Conservation (phyloP, 2,797 vertebrate species). For the Melopsittacus undulatus region DNA sequence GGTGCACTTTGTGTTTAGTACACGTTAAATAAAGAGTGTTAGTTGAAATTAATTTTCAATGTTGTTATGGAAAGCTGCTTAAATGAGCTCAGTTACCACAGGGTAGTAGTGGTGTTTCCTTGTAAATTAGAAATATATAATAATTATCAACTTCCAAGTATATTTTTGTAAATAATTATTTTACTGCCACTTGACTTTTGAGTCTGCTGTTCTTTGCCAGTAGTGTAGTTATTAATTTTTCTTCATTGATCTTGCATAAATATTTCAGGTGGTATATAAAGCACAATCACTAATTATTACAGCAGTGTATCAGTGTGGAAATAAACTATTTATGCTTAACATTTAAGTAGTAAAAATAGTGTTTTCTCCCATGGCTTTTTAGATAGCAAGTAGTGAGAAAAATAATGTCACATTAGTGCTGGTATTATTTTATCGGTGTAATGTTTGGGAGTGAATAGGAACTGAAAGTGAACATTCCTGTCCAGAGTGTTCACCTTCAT, state of each 20-base stretch:
- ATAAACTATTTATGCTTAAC: neutral
- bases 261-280: neutral
- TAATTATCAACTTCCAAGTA: neutral
- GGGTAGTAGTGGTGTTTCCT: neutral
- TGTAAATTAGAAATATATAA: neutral
- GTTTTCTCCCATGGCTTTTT: neutral
- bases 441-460: neutral
- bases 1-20: neutral
- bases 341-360: neutral
- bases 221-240: conserved; percentile 3
- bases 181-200: neutral
- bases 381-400: neutral
- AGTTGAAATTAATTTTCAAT: conserved; percentile 9
- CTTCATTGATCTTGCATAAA: neutral
- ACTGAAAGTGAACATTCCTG: neutral
- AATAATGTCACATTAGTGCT: neutral
- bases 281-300: neutral
- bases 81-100: neutral
- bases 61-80: neutral
- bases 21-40: neutral
- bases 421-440: neutral
- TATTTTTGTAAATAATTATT: neutral
- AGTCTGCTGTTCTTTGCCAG: neutral
- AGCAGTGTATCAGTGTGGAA: neutral
- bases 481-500: neutral